Conservation (phyloP, 92 coral and sea anemone genomes). For the Phymanthus crucifer region DNA sequence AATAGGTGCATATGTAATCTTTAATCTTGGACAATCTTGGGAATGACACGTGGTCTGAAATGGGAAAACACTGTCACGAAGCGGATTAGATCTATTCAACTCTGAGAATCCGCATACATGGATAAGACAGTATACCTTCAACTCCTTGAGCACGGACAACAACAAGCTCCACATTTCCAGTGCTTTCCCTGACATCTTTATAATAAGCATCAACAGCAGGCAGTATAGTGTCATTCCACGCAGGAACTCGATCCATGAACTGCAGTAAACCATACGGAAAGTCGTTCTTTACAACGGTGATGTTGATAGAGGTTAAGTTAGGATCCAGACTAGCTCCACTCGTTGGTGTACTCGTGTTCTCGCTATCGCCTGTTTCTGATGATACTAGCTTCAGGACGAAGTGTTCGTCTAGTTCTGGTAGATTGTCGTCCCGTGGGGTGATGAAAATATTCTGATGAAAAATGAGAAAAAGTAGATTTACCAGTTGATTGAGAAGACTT, state of each 20-base stretch:
- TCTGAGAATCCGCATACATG: no score
- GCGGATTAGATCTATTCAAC: no score
- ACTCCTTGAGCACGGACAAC: conserved; percentile 87
- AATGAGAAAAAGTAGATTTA: background rate
- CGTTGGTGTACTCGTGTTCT: conserved; percentile 68
- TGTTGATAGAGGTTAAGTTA: conserved; percentile 65
- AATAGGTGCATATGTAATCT: no score
- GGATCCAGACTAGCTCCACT: conserved; percentile 90
- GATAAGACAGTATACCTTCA: conserved; percentile 56
- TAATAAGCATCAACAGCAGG: conserved; percentile 54
- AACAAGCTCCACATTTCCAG: conserved; percentile 54
- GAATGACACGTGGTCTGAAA: no score
- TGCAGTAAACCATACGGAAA: conserved; percentile 87
- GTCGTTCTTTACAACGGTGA: conserved; percentile 80
- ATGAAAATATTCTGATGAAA: conserved; percentile 45
- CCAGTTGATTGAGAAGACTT: no score
- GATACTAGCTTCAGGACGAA: conserved; percentile 72
- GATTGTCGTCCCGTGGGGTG: conserved; percentile 59
- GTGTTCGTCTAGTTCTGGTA: conserved; percentile 76
- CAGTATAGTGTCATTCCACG: conserved; percentile 54
- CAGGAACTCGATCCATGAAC: conserved; percentile 70
- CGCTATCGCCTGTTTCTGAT: conserved; percentile 71
- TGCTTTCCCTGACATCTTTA: conserved; percentile 74
- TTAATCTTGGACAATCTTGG: no score
- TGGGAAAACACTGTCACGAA: no score